These are phyloP conservation scores for Rhopalosiphum padi DNA, from an alignment of 1,140 invertebrate species.

Conservation along the genomic window DNA sequence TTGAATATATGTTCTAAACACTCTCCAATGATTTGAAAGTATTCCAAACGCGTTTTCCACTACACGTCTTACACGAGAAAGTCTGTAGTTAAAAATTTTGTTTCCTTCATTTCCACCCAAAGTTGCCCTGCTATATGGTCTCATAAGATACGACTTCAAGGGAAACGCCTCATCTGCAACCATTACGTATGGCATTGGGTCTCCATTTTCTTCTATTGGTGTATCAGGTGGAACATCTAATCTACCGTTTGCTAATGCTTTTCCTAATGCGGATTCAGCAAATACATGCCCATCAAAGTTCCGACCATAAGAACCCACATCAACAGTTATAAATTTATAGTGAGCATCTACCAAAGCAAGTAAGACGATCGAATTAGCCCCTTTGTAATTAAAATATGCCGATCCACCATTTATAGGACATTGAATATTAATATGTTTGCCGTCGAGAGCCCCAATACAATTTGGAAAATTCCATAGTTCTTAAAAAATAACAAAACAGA, in stretches of 20 bases:
- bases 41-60: slow-evolving; percentile 65
- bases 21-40: slow-evolving; percentile 42
- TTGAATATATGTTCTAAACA: slow-evolving; percentile 56
- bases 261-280: slow-evolving; percentile 60
- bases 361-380: slow-evolving; percentile 59
- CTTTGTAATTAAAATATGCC: slow-evolving; percentile 59
- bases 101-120: slow-evolving; percentile 58
- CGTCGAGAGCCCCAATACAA: slow-evolving; percentile 63
- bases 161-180: slow-evolving; percentile 64
- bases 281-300: slow-evolving; percentile 64
- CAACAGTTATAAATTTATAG: slow-evolving; percentile 60
- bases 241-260: neutral
- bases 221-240: neutral
- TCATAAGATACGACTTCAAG: slow-evolving; percentile 62
- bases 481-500: too few relatives aligned
- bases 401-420: slow-evolving; percentile 61
- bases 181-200: slow-evolving; percentile 59
- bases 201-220: neutral
- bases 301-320: slow-evolving; percentile 59
- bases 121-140: slow-evolving; percentile 57
- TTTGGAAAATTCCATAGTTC: slow-evolving; percentile 62
- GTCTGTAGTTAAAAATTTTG: slow-evolving; percentile 62
- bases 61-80: slow-evolving; percentile 60
- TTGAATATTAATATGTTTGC: slow-evolving; percentile 63
- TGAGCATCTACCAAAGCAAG: slow-evolving; percentile 60